Percentiles rank a stretch among this genome's conserved stretches.
Evolutionary conservation across 2,888 invertebrate genomes (phyloP).

Genomic region (Pachliopta kotzebuea): DNA sequence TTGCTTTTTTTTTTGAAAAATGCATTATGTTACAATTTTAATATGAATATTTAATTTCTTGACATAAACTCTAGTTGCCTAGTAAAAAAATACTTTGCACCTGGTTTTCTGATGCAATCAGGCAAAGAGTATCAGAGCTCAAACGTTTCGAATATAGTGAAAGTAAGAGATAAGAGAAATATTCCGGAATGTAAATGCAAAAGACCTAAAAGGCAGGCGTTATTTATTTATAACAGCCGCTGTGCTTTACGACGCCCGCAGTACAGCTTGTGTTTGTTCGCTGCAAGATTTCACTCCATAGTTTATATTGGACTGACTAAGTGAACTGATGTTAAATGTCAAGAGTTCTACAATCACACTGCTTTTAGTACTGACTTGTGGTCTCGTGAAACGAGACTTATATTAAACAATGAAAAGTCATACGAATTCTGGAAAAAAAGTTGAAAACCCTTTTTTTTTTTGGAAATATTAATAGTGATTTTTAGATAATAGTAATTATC

Average conservation of each 20-base stretch:
- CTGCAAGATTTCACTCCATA: conserved; percentile 49
- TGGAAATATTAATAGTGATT: no score
- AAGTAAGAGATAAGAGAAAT: conserved; percentile 48
- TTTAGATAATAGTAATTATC: no score
- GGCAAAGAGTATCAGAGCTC: background rate
- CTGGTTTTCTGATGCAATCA: background rate
- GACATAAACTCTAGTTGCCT: no score
- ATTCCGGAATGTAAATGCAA: conserved; percentile 56
- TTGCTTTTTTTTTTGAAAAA: no score
- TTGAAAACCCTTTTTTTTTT: no score
- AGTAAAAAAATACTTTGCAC: no score
- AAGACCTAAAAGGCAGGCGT: conserved; percentile 49
- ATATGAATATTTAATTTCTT: no score
- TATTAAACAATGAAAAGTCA: no score
- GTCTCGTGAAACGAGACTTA: background rate
- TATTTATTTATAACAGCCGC: conserved; percentile 61
- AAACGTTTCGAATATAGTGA: conserved; percentile 25
- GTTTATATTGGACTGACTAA: conserved; percentile 43
- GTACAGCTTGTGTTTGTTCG: conserved; percentile 61
- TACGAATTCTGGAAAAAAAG: no score
- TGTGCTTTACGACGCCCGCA: conserved; percentile 57
- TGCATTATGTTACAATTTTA: no score
- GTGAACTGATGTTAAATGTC: conserved; percentile 36
- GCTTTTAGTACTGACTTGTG: background rate
- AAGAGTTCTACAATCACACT: conserved; percentile 1